Percentiles rank a stretch among this genome's conserved stretches.
Evolutionary conservation across 1,140 invertebrate genomes (phyloP).

Genomic region (Drosophila santomea): DNA sequence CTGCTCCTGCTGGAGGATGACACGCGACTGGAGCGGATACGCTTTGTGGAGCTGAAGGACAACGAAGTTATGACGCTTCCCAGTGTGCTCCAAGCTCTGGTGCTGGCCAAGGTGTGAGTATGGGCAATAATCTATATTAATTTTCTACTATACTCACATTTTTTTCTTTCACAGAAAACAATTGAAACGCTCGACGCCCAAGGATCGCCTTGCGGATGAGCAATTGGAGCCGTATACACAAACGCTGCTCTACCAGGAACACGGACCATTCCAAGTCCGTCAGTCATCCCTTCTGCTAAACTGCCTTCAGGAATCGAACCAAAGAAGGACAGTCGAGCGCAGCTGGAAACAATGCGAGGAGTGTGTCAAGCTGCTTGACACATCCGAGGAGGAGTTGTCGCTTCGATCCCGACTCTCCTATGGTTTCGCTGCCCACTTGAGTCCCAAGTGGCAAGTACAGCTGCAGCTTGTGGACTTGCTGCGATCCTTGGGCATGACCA

Average conservation of each 20-base stretch:
- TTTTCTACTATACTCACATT: slow-evolving; percentile 59
- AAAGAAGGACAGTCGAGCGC: slow-evolving; percentile 92
- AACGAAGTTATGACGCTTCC: slow-evolving; percentile 87
- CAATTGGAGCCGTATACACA: slow-evolving; percentile 92
- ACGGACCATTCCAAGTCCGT: slow-evolving; percentile 91
- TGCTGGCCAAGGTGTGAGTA: slow-evolving; percentile 89
- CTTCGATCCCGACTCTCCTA: slow-evolving; percentile 85
- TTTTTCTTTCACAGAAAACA: slow-evolving; percentile 85
- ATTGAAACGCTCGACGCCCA: slow-evolving; percentile 89
- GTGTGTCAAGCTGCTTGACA: slow-evolving; percentile 87
- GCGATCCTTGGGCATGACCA: slow-evolving; percentile 92
- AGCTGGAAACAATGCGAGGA: slow-evolving; percentile 94
- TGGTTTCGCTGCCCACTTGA: slow-evolving; percentile 89
- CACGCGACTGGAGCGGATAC: slow-evolving; percentile 91
- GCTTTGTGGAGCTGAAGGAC: slow-evolving; percentile 88
- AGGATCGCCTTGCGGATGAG: slow-evolving; percentile 91
- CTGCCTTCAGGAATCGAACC: slow-evolving; percentile 90
- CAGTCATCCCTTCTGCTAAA: slow-evolving; percentile 89
- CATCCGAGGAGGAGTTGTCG: slow-evolving; percentile 17
- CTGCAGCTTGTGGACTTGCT: slow-evolving; percentile 92
- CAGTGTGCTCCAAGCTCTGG: slow-evolving; percentile 91
- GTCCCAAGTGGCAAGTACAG: slow-evolving; percentile 91
- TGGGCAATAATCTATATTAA: slow-evolving; percentile 20
- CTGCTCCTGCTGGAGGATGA: slow-evolving; percentile 93
- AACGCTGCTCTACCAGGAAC: slow-evolving; percentile 87